Base-by-base conservation (phyloP, 2,888 invertebrate species). In the Ryuthela nishihirai region DNA sequence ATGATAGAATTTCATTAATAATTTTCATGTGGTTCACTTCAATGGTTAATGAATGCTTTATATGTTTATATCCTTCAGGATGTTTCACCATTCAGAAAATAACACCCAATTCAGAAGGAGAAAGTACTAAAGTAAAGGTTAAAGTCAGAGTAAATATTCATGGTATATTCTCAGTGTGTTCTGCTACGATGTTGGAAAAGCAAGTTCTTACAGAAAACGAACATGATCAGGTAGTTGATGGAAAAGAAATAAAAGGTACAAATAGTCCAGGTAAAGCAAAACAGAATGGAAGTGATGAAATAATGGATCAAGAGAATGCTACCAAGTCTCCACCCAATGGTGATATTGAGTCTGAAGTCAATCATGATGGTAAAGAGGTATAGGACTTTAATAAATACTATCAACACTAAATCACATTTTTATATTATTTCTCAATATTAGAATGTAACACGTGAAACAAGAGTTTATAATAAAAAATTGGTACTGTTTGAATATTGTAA, bases 141-240 rank as follows among this genome's bases (percentile, higher is more conserved):
- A 98, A 97, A 79, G 91, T 93, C 5, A 83, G 95, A 68, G 82
- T 99, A 49, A 95, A 97, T 78, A 81, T 88, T 44, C 88, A 99
- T 74, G 98, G 99, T 45, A 85, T 97, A 61, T 85, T 99, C 71
- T 82, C 84, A 10, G 84, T 98, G 21, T 84, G 87, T 10, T 87
- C 87, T 48, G 98, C 98, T 4, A 84, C 88, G 0, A 77, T 92
- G 52, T 69, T 72, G 47, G 75, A 46, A 58, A 65, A 49, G 38
- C 34, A 21, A 34, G 17, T 15, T 32, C 20, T 17, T 15, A 21
- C 17, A 5, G 38, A 36, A 34, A 59, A 55, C 32, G 39, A 42
- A 26, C 24, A 24, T 35, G 54, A 41, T 25, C 32, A 17, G 38
- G 52, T 61, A 41, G 54, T 62, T 41, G 9, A 49, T n/a, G 42